phyloP scores from a whole-genome alignment of 2,888 invertebrate genomes.

The Sminthurinus aureus region DNA sequence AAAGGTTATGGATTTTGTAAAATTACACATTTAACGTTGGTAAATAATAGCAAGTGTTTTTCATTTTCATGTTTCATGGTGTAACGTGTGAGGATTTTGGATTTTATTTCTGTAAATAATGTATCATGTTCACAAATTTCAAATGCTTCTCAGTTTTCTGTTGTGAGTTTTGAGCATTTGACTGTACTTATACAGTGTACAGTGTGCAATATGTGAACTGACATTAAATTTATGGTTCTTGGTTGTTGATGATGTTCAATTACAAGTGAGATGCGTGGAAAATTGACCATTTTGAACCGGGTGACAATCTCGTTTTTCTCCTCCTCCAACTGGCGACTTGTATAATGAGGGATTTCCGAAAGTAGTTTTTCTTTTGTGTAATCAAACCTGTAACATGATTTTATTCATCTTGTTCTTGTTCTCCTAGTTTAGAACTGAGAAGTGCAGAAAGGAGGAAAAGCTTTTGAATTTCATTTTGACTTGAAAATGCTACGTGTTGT shows the following conservation, averaged over 20 bases:
- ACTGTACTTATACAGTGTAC: no score
- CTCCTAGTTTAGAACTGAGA: not conserved
- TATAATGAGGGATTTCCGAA: constrained; percentile 39
- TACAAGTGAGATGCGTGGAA: constrained; percentile 33
- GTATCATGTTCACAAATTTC: no score
- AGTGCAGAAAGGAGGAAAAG: not conserved
- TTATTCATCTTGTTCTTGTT: not conserved
- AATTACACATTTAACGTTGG: no score
- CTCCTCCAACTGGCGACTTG: not conserved
- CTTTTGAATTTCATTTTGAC: not conserved
- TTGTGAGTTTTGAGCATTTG: not conserved
- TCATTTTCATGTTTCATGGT: no score
- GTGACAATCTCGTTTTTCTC: constrained; percentile 39
- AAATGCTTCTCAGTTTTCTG: not conserved
- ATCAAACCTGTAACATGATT: not conserved
- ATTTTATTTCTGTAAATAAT: no score
- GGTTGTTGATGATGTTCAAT: not conserved
- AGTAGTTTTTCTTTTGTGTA: constrained; percentile 34
- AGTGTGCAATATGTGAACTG: no score
- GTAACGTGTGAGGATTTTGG: no score
- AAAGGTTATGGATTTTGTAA: no score
- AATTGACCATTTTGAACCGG: constrained; percentile 35
- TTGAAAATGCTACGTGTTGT: not conserved
- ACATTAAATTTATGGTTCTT: not conserved
- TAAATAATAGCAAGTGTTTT: no score